A percentile compares a stretch with the other conserved stretches of the same genome.
Evolutionary conservation across 2,888 invertebrate genomes (phyloP).

Genomic region (Eugnorisma glareosa): DNA sequence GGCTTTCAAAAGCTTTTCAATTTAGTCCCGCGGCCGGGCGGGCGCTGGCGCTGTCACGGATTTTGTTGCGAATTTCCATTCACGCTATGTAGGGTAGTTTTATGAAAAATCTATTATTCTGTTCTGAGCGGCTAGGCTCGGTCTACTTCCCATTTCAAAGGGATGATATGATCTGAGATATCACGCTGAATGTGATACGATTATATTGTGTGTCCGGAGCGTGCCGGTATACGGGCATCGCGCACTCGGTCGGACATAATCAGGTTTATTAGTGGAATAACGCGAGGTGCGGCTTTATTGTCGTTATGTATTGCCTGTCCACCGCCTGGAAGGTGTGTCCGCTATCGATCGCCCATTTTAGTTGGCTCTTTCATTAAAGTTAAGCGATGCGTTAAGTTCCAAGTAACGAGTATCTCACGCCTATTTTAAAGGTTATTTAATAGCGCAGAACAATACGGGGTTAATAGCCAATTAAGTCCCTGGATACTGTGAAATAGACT

Average conservation of each 20-base stretch:
- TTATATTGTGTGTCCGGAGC: constrained; percentile 41
- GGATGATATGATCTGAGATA: constrained; percentile 41
- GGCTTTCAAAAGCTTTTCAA: constrained; percentile 77
- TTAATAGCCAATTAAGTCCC: constrained; percentile 58
- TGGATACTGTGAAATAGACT: constrained; percentile 35
- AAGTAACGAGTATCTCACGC: constrained; percentile 50
- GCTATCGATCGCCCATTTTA: constrained; percentile 75
- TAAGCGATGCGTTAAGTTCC: constrained; percentile 55
- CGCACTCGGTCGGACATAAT: constrained; percentile 74
- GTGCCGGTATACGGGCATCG: constrained; percentile 50
- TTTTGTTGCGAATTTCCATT: constrained; percentile 60
- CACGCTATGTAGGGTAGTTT: constrained; percentile 54
- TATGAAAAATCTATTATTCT: constrained; percentile 53
- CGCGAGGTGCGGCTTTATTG: constrained; percentile 81
- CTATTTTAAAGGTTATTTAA: constrained; percentile 62
- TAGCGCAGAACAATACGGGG: constrained; percentile 58
- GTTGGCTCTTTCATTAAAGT: constrained; percentile 65
- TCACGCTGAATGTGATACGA: constrained; percentile 29
- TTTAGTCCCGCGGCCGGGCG: constrained; percentile 65
- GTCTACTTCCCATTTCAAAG: constrained; percentile 29
- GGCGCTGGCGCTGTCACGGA: constrained; percentile 67
- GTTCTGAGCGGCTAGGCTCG: constrained; percentile 13
- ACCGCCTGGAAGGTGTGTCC: constrained; percentile 78
- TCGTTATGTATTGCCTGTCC: constrained; percentile 76
- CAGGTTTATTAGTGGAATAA: constrained; percentile 80